Evolutionary conservation across 2,797 vertebrate species (phyloP).

Genomic region (Rhinichthys osculus): DNA sequence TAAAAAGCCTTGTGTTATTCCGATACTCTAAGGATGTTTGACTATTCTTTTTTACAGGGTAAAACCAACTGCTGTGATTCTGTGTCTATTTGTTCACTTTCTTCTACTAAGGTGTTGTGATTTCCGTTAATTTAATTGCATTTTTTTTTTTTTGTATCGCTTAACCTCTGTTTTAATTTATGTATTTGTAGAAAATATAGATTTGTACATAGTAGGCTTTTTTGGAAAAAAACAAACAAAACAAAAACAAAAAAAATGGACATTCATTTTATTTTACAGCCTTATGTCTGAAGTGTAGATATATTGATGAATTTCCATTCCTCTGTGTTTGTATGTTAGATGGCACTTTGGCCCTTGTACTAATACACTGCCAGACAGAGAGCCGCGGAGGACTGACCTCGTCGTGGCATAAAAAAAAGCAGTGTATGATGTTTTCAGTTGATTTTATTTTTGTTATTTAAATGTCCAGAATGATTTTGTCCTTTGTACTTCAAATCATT

Average conservation of each 20-base stretch:
- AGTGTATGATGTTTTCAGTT: constrained; percentile 74
- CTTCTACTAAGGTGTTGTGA: constrained; percentile 88
- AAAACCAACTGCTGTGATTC: constrained; percentile 96
- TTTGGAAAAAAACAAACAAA: constrained; percentile 65
- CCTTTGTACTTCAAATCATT: constrained; percentile 57
- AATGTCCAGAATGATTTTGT: constrained; percentile 82
- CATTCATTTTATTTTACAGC: constrained; percentile 86
- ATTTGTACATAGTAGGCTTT: constrained; percentile 95
- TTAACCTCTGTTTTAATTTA: constrained; percentile 96
- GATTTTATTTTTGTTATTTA: constrained; percentile 82
- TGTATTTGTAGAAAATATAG: constrained; percentile 92
- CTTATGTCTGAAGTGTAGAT: constrained; percentile 87
- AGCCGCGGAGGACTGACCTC: constrained; percentile 83
- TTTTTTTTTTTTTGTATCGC: constrained; percentile 78
- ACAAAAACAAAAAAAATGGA: constrained; percentile 74
- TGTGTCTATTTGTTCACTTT: constrained; percentile 88
- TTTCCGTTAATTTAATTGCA: constrained; percentile 90
- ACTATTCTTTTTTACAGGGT: constrained; percentile 97
- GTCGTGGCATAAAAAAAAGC: constrained; percentile 80
- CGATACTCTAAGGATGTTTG: constrained; percentile 81
- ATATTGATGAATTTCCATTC: constrained; percentile 83
- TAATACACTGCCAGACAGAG: constrained; percentile 90
- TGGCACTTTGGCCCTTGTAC: constrained; percentile 87
- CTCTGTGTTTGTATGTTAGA: constrained; percentile 85
- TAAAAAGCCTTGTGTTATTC: constrained; percentile 83